Percentiles rank a stretch among this genome's conserved stretches.
Conservation (phyloP, 2,797 vertebrate species). For the Mus spretus region DNA sequence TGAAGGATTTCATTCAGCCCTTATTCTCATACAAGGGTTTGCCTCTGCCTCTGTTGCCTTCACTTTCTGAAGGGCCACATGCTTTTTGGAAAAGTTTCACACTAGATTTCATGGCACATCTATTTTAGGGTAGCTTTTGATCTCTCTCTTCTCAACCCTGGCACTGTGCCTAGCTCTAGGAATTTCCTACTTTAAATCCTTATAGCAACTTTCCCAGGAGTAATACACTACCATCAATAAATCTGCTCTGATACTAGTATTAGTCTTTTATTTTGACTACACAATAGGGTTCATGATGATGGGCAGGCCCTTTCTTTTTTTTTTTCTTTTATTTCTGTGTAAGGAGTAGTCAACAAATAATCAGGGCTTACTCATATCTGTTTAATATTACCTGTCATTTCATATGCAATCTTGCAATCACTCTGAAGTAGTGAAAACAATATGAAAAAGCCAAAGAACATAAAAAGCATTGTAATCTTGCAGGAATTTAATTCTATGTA, state of each 20-base stretch:
- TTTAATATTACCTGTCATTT: background rate
- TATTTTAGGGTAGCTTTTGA: background rate
- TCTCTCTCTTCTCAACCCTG: background rate
- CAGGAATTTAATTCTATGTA: background rate
- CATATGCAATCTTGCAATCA: background rate
- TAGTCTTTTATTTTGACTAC: background rate
- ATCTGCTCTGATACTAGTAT: background rate
- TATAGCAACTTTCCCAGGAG: background rate
- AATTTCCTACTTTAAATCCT: background rate
- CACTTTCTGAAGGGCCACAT: background rate
- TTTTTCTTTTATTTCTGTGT: background rate
- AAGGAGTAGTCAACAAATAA: background rate
- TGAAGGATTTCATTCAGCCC: background rate
- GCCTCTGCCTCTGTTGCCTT: background rate
- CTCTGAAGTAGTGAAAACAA: background rate
- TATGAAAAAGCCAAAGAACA: background rate
- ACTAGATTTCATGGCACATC: background rate
- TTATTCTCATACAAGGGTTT: background rate
- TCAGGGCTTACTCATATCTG: background rate
- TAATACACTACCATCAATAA: background rate
- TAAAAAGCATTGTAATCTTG: background rate
- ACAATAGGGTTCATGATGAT: background rate
- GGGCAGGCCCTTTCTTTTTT: too few relatives aligned
- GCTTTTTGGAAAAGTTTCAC: background rate
- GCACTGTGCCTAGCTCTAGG: background rate